phyloP scores from a whole-genome alignment of 2,113 vertebrate species.

The Pterocles burchelli region DNA sequence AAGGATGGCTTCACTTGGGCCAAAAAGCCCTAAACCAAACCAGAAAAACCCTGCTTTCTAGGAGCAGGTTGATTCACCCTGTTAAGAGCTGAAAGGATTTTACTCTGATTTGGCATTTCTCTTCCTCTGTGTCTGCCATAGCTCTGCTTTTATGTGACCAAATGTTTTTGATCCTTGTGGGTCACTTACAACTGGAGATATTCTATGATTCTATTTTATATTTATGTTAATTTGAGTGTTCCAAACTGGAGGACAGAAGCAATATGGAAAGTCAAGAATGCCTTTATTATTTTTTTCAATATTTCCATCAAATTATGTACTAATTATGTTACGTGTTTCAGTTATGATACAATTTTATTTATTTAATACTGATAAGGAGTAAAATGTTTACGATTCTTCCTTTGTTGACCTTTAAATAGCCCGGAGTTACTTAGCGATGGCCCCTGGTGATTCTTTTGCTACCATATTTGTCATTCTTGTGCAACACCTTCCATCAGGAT shows the following conservation, averaged over 20 bases:
- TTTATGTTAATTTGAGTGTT: neutral
- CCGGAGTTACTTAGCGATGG: neutral
- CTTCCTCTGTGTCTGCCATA: neutral
- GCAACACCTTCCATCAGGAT: neutral
- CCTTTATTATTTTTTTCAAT: neutral
- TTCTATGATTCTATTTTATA: neutral
- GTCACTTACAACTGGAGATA: neutral
- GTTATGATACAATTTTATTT: neutral
- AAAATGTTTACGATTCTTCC: neutral
- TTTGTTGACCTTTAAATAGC: neutral
- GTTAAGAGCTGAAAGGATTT: neutral
- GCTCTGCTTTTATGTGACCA: neutral
- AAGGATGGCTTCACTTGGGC: neutral
- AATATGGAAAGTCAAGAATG: neutral
- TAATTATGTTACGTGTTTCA: neutral
- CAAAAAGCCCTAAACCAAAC: neutral
- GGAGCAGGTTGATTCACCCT: neutral
- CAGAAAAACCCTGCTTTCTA: neutral
- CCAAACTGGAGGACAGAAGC: neutral
- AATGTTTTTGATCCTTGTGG: neutral
- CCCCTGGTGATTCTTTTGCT: neutral
- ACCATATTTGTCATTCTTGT: neutral
- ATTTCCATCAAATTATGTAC: neutral
- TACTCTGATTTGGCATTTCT: neutral
- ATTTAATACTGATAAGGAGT: neutral